A percentile compares a stretch with the other conserved stretches of the same genome.
phyloP scores from a whole-genome alignment of 2,113 vertebrate species.

The Verasper variegatus region DNA sequence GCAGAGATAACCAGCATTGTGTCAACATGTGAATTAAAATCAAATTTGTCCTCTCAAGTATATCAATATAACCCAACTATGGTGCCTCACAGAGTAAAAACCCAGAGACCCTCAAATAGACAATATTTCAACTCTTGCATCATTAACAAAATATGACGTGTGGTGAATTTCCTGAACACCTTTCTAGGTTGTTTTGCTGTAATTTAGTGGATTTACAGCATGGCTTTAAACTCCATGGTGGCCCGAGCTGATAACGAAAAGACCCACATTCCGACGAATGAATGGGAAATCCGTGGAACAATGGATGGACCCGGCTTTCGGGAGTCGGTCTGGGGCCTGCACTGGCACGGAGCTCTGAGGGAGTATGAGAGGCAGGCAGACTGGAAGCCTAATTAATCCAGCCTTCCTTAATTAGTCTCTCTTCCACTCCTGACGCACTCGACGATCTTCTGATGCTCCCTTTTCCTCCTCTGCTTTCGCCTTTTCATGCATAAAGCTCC shows the following conservation, averaged over 20 bases:
- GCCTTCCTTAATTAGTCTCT: conserved; percentile 79
- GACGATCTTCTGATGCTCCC: conserved; percentile 49
- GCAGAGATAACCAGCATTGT: too few relatives aligned
- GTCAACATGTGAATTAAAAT: neutral
- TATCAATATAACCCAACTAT: too few relatives aligned
- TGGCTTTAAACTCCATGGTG: conserved; percentile 26
- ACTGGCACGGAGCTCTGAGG: conserved; percentile 69
- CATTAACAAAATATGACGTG: too few relatives aligned
- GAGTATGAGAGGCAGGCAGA: conserved; percentile 70
- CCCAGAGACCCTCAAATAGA: too few relatives aligned
- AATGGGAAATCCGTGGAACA: conserved; percentile 59
- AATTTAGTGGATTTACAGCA: conserved; percentile 33
- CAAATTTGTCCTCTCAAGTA: too few relatives aligned
- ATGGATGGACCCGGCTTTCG: conserved; percentile 53
- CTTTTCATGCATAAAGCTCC: conserved; percentile 16
- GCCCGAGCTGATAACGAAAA: conserved; percentile 32
- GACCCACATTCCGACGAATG: conserved; percentile 59
- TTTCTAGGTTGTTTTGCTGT: conserved; percentile 13
- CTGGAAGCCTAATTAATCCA: conserved; percentile 81
- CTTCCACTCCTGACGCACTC: conserved; percentile 65
- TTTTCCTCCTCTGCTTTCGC: conserved; percentile 22
- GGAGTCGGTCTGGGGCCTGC: conserved; percentile 55
- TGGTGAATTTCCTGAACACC: neutral
- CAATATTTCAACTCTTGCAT: too few relatives aligned
- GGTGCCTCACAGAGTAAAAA: too few relatives aligned